Conservation (phyloP, 2,888 invertebrate genomes). For the Drosophila subquinaria region DNA sequence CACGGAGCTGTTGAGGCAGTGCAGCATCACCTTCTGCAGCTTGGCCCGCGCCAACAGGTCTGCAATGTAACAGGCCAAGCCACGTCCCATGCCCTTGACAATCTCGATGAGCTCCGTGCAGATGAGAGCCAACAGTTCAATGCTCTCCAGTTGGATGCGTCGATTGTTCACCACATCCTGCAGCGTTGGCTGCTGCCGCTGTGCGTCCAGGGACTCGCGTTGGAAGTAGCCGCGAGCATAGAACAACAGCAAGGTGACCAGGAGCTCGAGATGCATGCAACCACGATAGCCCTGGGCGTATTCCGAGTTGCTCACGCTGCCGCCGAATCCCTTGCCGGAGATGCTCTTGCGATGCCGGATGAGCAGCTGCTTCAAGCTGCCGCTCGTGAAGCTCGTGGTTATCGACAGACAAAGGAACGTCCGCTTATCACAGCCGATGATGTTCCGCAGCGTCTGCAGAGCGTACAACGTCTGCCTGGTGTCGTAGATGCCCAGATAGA, state of each 20-base stretch:
- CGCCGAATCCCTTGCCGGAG: conserved; percentile 89
- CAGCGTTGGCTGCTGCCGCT: conserved; percentile 87
- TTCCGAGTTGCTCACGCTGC: conserved; percentile 88
- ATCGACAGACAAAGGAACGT: conserved; percentile 91
- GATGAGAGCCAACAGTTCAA: conserved; percentile 90
- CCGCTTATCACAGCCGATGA: conserved; percentile 89
- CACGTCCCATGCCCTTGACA: conserved; percentile 91
- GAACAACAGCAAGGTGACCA: conserved; percentile 91
- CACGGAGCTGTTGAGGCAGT: conserved; percentile 92
- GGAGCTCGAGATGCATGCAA: conserved; percentile 92
- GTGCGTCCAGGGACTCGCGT: conserved; percentile 76
- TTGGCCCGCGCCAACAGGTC: conserved; percentile 92
- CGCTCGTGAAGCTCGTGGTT: conserved; percentile 89
- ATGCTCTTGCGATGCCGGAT: conserved; percentile 92
- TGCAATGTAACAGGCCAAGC: conserved; percentile 91
- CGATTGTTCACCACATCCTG: conserved; percentile 91
- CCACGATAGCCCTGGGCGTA: conserved; percentile 90
- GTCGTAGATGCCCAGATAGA: conserved; percentile 93
- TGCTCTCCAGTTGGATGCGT: conserved; percentile 91
- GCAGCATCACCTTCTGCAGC: conserved; percentile 93
- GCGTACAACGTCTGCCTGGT: conserved; percentile 90
- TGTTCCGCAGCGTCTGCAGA: conserved; percentile 90
- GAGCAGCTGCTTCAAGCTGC: conserved; percentile 85
- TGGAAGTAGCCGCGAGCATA: conserved; percentile 91
- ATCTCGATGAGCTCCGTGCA: conserved; percentile 90